Conservation (phyloP, 2,113 vertebrate species). For the Trachemys scripta region DNA sequence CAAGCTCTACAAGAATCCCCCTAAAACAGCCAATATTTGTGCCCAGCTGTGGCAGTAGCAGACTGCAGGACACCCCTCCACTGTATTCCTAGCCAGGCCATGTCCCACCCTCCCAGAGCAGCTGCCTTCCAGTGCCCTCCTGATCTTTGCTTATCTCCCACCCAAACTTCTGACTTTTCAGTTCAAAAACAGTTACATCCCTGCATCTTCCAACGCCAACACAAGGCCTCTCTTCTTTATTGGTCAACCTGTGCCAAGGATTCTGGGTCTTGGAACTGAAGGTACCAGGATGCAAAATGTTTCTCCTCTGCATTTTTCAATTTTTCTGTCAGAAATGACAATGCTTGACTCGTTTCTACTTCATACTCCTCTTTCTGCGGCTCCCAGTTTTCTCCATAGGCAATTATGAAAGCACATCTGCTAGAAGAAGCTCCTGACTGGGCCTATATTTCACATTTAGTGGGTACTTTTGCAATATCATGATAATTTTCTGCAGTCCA, state of each 20-base stretch:
- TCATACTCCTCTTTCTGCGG: not conserved
- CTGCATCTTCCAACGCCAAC: not conserved
- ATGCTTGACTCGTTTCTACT: not conserved
- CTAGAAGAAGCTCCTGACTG: not conserved
- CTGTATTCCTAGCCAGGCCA: not conserved
- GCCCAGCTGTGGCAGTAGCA: not conserved
- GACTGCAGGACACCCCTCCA: not conserved
- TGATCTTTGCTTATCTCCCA: not conserved
- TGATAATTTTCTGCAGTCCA: not conserved
- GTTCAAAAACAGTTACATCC: too few species aligned
- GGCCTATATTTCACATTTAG: not conserved
- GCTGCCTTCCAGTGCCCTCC: not conserved
- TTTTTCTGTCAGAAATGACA: not conserved
- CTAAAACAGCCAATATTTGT: not conserved
- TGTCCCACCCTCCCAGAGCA: not conserved
- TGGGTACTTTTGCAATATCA: not conserved
- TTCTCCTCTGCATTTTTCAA: not conserved
- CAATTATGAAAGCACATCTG: not conserved
- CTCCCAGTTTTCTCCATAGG: not conserved
- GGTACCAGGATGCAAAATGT: not conserved
- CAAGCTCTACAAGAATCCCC: not conserved
- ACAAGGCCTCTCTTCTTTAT: fast-evolving
- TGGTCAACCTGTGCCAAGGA: not conserved
- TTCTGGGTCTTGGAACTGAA: not conserved
- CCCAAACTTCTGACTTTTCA: too few species aligned